Evolutionary conservation across 1,140 invertebrate species (phyloP), one percentile per base, ranked within the genome.

Genomic region (Cotesia glomerata): DNA sequence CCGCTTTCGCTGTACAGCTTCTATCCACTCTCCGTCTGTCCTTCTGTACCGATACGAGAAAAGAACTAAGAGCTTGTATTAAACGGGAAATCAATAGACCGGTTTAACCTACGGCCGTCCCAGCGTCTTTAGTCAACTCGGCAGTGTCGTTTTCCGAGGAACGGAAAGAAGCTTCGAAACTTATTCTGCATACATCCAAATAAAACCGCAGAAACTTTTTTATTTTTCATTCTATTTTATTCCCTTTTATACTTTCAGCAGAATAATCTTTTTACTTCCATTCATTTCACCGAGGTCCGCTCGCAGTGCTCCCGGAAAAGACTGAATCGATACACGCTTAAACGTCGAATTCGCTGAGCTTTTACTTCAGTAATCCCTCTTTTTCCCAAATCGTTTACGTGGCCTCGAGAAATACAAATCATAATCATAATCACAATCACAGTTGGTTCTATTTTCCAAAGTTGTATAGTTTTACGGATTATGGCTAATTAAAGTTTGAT

Each of bases 61-160:
- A 51, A 51, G n/a, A 1, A 56, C 14, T 56, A 7, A 7, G n/a
- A 56, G 13, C 32, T 63, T 64, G 45, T 49, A 65, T 73, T 68
- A 56, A 73, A 73, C 68, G 68, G 56, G 65, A 73, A 73, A 73
- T 73, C 71, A 65, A 73, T 73, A 67, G 18, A 66, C 35, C 58
- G 58, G 4, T 69, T 62, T 36, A 73, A 62, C 56, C 59, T 39
- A 5, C 35, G 14, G 52, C 35, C 45, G 61, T 62, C 65, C 11
- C 16, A 14, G 52, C 45, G 67, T 62, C 65, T 68, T 73, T 18
- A 49, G 39, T 11, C 39, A 49, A 34, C 5, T 64, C 14, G 13
- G 8, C 45, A 11, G 34, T 36, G 62, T 26, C 62, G 16, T 64
- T 64, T 64, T 11, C 56, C 9, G 35, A 61, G 54, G 58, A 36